Base-by-base conservation (phyloP, 2,888 invertebrate genomes). In the Molanna angustata region DNA sequence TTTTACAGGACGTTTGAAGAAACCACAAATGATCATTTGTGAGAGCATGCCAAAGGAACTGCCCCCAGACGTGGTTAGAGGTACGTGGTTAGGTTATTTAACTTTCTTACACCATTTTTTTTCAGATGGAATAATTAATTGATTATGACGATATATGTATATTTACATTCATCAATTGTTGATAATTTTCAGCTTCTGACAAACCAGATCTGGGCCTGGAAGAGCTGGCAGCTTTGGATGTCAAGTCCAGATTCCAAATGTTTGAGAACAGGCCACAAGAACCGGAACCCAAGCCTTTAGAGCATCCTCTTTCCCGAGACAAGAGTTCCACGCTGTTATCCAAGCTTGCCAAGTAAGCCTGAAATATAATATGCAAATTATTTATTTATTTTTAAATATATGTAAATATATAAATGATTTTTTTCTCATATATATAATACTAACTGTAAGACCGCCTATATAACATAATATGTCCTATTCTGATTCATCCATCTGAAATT, bases 41-140 rank as follows among this genome's bases (percentile, higher is more conserved):
- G 94, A 94, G 77, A 94, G 90, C 73, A 88, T 90, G 69, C 95
- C 95, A 2, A 74, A 85, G 60, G 93, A 92, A 71, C 76, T 94
- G 66, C 94, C 94, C 59, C 91, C 93, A 64, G 94, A 91, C 75
- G 94, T 96, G 66, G 88, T 91, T 63, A 84, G 94, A 85, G 90
- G 92, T 93, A 79, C 72, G 64, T 27, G 11, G 4, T 27, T 11
- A 27, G 27, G 4, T 27, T 27, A 11, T 27, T 11, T 27, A n/a
- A n/a, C n/a, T n/a, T n/a, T n/a, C n/a, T n/a, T n/a, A 37, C 17
- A 17, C 18, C 13, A 7, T 11, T 27, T 27, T 27, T 7, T 27
- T 27, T 27, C 27, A 27, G 6, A 7, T 27, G 6, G 27, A 11
- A 27, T 27, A 27, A 27, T 27, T 7, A 27, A 27, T 7, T 27